Evolutionary conservation across 2,888 invertebrate species (phyloP).

Genomic region (Dusona sp.): DNA sequence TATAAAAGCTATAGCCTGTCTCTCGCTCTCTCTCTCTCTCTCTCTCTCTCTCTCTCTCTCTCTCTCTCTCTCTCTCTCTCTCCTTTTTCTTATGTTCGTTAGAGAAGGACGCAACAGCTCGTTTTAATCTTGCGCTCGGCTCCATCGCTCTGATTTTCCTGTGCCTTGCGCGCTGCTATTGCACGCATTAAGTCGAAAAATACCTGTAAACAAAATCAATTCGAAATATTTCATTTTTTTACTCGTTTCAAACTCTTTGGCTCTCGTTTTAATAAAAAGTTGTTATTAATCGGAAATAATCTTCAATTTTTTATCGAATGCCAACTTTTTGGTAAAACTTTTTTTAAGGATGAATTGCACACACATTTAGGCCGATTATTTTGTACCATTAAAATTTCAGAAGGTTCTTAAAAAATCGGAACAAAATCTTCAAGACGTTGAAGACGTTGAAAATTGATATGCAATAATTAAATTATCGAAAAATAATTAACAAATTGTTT

Average conservation of each 20-base stretch:
- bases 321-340: not conserved
- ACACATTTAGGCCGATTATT: not conserved
- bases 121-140: constrained; percentile 94
- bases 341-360: not conserved
- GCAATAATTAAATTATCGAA: too few species aligned
- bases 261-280: not conserved
- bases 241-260: not conserved
- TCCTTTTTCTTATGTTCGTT: constrained; percentile 74
- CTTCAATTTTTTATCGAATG: not conserved
- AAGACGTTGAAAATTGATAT: too few species aligned
- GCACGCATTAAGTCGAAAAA: constrained; percentile 99
- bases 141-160: constrained; percentile 94
- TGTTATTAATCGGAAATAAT: not conserved
- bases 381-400: too few species aligned
- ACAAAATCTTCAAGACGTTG: too few species aligned
- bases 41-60: not conserved
- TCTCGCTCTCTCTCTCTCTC: constrained; percentile 29
- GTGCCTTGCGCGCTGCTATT: constrained; percentile 97
- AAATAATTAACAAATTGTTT: too few species aligned
- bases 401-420: too few species aligned
- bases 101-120: constrained; percentile 92
- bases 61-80: not conserved
- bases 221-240: not conserved
- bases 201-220: constrained; percentile 88
- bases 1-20: constrained; percentile 65